Conservation (phyloP, 1,140 invertebrate genomes). For the Hestina assimilis region DNA sequence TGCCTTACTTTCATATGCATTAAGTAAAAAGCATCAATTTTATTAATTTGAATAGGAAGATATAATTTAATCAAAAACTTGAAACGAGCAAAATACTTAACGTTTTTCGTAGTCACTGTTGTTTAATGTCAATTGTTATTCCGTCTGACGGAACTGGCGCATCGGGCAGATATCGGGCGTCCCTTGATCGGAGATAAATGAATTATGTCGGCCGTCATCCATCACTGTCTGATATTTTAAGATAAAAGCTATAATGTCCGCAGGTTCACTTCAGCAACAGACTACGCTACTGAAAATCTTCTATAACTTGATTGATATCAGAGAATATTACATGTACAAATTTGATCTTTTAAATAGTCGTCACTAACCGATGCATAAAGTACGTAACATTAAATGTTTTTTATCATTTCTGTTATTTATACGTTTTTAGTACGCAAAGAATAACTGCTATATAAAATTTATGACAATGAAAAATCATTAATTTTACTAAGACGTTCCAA, state of each 20-base stretch:
- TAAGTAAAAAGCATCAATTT: neutral
- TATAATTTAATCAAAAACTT: neutral
- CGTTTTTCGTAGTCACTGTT: neutral
- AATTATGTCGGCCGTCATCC: slow-evolving; percentile 59
- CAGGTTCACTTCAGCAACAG: slow-evolving; percentile 30
- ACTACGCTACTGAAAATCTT: neutral
- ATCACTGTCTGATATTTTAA: slow-evolving; percentile 65
- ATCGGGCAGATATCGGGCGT: slow-evolving; percentile 28
- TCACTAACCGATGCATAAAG: too few species aligned
- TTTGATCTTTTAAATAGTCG: too few species aligned
- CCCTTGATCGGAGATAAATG: slow-evolving; percentile 64
- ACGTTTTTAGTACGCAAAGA: too few species aligned
- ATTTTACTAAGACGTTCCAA: too few species aligned
- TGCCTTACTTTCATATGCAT: neutral
- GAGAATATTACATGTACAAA: too few species aligned
- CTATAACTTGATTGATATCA: too few species aligned
- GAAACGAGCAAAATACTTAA: neutral
- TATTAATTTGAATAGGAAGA: neutral
- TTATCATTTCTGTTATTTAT: too few species aligned
- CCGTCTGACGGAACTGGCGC: slow-evolving; percentile 37
- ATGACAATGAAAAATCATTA: too few species aligned
- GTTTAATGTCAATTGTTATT: slow-evolving; percentile 44
- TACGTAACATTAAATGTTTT: too few species aligned
- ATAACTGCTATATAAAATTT: too few species aligned
- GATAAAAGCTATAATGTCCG: slow-evolving; percentile 59